Conservation (phyloP, 35 echinoderm and acorn worm species). For the Lytechinus pictus region DNA sequence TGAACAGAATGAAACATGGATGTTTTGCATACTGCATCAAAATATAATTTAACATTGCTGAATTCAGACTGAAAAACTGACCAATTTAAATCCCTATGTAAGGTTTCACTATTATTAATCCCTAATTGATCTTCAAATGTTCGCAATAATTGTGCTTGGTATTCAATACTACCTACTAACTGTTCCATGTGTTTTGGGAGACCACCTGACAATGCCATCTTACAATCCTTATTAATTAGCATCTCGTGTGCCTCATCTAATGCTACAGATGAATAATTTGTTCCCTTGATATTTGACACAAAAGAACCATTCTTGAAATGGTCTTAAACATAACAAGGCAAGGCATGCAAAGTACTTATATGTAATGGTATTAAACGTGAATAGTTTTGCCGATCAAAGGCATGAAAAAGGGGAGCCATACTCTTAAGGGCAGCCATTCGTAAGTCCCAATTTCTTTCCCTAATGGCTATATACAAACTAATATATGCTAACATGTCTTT, state of each 20-base stretch:
- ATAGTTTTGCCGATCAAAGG: conserved; percentile 52
- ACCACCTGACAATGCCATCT: not conserved
- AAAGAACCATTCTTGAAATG: conserved; percentile 47
- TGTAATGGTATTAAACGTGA: conserved; percentile 44
- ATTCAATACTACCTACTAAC: conserved; percentile 40
- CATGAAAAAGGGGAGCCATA: conserved; percentile 50
- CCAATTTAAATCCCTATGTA: conserved; percentile 17
- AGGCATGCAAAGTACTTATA: not conserved
- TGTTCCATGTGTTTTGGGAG: conserved; percentile 31
- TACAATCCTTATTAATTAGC: conserved; percentile 37
- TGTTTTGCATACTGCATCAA: not conserved
- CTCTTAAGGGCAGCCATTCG: conserved; percentile 45
- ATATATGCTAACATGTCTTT: conserved; percentile 14
- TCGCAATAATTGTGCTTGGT: conserved; percentile 14
- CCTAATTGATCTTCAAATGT: conserved; percentile 31
- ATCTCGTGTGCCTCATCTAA: conserved; percentile 40
- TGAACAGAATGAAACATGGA: not conserved
- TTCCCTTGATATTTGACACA: conserved; percentile 39
- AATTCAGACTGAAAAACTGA: conserved; percentile 33
- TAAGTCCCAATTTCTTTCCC: conserved; percentile 46
- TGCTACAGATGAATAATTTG: not conserved
- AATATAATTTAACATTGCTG: conserved; percentile 56
- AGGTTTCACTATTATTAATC: not conserved
- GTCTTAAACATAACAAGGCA: conserved; percentile 5
- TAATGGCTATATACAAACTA: conserved; percentile 27